Percentiles rank a stretch among this genome's conserved stretches.
These are phyloP conservation scores for Nycticorax nycticorax DNA, from an alignment of 2,113 vertebrate species.

Conservation along the genomic window DNA sequence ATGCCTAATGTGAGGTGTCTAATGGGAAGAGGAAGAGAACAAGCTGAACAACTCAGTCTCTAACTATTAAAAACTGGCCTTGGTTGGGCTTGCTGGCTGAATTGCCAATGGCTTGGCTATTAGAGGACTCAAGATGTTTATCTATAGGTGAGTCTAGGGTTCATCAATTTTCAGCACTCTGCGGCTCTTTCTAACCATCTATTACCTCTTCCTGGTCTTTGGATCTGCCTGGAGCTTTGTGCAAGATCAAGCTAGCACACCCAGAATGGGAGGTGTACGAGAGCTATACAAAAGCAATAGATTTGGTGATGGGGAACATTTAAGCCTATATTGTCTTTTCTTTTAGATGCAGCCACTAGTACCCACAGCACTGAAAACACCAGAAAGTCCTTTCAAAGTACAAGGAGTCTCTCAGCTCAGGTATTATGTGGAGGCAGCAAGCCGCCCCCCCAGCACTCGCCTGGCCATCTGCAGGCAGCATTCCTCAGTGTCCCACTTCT, in stretches of 20 bases:
- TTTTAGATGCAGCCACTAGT: background rate
- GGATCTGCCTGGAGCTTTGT: background rate
- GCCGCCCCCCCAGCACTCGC: background rate
- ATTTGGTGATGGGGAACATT: background rate
- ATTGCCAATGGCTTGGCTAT: background rate
- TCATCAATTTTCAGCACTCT: background rate
- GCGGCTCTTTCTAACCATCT: background rate
- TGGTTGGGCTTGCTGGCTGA: background rate
- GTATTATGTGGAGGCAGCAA: background rate
- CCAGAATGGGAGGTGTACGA: background rate
- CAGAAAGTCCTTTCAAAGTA: background rate
- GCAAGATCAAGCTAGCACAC: background rate
- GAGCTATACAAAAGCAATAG: background rate
- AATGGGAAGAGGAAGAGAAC: background rate
- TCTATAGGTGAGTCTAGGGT: background rate
- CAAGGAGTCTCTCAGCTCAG: background rate
- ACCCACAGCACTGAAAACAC: background rate
- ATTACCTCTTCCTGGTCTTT: background rate
- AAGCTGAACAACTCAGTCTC: background rate
- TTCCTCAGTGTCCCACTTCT: background rate
- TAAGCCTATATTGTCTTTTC: background rate
- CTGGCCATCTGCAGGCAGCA: background rate
- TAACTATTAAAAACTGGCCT: background rate
- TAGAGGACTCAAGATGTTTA: background rate
- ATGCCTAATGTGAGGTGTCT: background rate